Evolutionary conservation across 2,888 invertebrate genomes (phyloP), one percentile per base, ranked within the genome.

Genomic region (Oxyteleia sp.): DNA sequence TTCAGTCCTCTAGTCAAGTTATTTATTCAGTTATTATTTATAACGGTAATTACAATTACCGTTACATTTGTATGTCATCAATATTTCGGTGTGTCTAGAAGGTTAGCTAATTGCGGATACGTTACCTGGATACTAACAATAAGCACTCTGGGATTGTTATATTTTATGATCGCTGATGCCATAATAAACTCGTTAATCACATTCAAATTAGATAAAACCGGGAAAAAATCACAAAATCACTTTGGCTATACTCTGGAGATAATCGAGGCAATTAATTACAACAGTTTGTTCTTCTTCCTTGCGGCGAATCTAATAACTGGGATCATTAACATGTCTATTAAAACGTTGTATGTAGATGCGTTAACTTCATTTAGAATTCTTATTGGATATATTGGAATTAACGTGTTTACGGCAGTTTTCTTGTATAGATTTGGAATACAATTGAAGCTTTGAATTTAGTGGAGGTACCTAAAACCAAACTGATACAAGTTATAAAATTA

Each of bases 271-370:
- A 94, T 98, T 26, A 98, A 97, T 93, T 95, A 95, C 84, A 98
- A 98, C 94, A 98, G 97, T 0, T 93, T 99, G 29, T 91, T 95
- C n/a, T 97, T 96, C 92, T 99, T 99, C 92, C 93, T 99, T 66
- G 85, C 96, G 11, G 96, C 96, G 0, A 99, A 99, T 94, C 85
- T 98, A 29, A 90, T 97, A n/a, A 99, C 99, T 0, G 99, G 99
- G 8, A 90, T 95, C 2, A 94, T 98, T 4, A 99, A 99, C 94
- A 94, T 98, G 90, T 93, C 94, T 8, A 93, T 97, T 11, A 94
- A 94, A 82, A 97, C 98, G 2, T 92, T 95, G 63, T 91, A 94
- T 2, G 92, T 95, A 2, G 91, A 92, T 20, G 68, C 88, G 0
- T 45, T 59, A 7, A 59, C 68, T 20, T 90, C 93, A 20, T n/a